phyloP scores from a whole-genome alignment of 2,797 vertebrate genomes.

The Spinibarbus caldwelli region DNA sequence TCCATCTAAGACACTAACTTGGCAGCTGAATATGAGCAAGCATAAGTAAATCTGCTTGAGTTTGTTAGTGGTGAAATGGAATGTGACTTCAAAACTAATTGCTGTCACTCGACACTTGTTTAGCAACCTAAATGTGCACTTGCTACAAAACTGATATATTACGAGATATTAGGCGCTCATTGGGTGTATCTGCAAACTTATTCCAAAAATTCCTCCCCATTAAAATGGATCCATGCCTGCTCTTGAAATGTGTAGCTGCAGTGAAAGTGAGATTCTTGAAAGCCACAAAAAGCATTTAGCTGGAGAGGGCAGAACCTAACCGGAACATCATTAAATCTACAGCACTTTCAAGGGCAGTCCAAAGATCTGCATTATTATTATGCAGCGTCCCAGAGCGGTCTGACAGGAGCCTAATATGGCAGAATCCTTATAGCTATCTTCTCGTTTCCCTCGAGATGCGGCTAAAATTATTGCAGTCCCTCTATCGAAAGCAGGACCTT shows the following conservation, averaged over 20 bases:
- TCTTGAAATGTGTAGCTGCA: no score
- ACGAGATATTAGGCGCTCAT: neutral
- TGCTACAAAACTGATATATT: neutral
- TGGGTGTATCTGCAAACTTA: neutral
- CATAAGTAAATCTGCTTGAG: slow-evolving; percentile 28
- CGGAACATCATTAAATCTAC: slow-evolving; percentile 44
- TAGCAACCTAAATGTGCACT: slow-evolving; percentile 16
- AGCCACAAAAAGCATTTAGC: slow-evolving; percentile 30
- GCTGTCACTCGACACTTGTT: slow-evolving; percentile 29
- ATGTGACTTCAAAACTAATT: slow-evolving; percentile 30
- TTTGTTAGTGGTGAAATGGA: slow-evolving; percentile 29
- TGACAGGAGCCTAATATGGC: slow-evolving; percentile 51
- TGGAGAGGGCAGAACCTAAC: slow-evolving; percentile 33
- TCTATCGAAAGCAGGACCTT: slow-evolving; percentile 43
- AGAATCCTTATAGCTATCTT: slow-evolving; percentile 57
- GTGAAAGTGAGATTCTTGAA: slow-evolving; percentile 10
- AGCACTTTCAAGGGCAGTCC: slow-evolving; percentile 46
- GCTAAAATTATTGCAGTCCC: slow-evolving; percentile 58
- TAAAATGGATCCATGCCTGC: neutral
- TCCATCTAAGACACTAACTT: slow-evolving; percentile 38
- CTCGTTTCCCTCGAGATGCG: slow-evolving; percentile 50
- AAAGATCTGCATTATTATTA: slow-evolving; percentile 56
- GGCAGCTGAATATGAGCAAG: slow-evolving; percentile 41
- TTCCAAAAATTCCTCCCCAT: neutral
- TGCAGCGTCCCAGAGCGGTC: slow-evolving; percentile 35